These are phyloP conservation scores for Sebastes iracundus DNA, from an alignment of 2,797 vertebrate genomes.

Conservation along the genomic window DNA sequence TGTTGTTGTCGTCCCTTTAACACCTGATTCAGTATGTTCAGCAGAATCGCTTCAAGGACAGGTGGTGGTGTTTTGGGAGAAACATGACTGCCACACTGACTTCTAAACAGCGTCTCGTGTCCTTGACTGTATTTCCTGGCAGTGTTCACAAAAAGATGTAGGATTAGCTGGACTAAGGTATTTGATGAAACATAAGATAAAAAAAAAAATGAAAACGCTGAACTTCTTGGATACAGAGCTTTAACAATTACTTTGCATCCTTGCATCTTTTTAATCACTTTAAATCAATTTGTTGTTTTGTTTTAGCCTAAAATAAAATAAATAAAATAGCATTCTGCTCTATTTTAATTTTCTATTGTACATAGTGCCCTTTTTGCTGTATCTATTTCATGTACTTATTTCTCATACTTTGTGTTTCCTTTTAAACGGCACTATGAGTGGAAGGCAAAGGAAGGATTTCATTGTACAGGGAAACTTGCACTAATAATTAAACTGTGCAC, in stretches of 20 bases:
- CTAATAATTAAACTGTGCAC: too few relatives aligned
- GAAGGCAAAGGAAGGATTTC: too few relatives aligned
- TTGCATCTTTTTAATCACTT: background rate
- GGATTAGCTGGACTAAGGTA: background rate
- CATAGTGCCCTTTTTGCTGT: too few relatives aligned
- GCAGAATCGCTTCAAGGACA: conserved; percentile 22
- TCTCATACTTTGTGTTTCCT: too few relatives aligned
- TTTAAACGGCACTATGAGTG: too few relatives aligned
- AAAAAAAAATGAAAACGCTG: too few relatives aligned
- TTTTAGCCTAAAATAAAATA: background rate
- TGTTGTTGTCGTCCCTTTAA: background rate
- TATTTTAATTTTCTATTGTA: background rate
- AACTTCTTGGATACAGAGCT: background rate
- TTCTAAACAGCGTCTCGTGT: background rate
- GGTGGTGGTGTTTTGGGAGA: conserved; percentile 46
- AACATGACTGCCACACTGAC: conserved; percentile 27
- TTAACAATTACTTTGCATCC: background rate
- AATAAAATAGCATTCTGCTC: too few relatives aligned
- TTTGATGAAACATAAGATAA: background rate
- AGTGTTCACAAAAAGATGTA: background rate
- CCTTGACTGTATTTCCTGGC: conserved; percentile 3
- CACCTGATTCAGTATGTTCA: background rate
- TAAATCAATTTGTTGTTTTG: background rate
- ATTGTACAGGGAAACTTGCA: too few relatives aligned
- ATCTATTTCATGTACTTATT: too few relatives aligned